These are phyloP conservation scores for Branchinecta lindahli DNA, from an alignment of 1,140 invertebrate genomes.

Conservation along the genomic window DNA sequence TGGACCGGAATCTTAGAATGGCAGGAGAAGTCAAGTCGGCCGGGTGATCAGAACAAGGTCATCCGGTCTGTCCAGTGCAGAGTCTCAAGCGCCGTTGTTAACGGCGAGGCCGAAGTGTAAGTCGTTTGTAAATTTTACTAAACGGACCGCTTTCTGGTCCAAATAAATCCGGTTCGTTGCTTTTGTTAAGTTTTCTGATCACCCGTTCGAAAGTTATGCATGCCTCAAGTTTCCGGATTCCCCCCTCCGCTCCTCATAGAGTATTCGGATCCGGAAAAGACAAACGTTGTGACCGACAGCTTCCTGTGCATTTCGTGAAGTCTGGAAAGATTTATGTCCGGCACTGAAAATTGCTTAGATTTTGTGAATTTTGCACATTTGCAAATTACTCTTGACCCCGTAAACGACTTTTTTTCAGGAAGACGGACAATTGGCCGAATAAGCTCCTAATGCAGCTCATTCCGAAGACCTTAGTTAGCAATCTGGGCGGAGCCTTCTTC, in stretches of 20 bases:
- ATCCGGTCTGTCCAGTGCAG: constrained; percentile 67
- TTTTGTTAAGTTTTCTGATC: background rate
- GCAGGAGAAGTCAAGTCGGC: constrained; percentile 54
- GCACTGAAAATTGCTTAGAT: background rate
- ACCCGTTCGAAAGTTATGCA: too few relatives aligned
- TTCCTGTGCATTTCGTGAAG: too few relatives aligned
- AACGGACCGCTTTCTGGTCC: constrained; percentile 6
- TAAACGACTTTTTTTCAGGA: constrained; percentile 35
- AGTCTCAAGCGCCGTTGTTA: constrained; percentile 49
- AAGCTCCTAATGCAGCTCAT: constrained; percentile 85
- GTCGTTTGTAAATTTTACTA: constrained; percentile 24
- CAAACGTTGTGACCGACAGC: too few relatives aligned
- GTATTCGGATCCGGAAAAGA: too few relatives aligned
- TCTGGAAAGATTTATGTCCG: background rate
- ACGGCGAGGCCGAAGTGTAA: constrained; percentile 68
- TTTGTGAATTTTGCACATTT: background rate
- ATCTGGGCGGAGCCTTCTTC: constrained; percentile 64
- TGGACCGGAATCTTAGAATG: constrained; percentile 78
- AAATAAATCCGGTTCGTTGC: background rate
- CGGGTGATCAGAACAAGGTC: constrained; percentile 44
- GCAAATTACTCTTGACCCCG: constrained; percentile 1
- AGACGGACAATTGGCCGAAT: constrained; percentile 77
- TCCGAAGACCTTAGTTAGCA: constrained; percentile 74
- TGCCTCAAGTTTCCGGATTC: too few relatives aligned
- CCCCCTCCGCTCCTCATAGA: too few relatives aligned